Evolutionary conservation across 2,797 vertebrate species (phyloP).

Genomic region (Streptopelia turtur): DNA sequence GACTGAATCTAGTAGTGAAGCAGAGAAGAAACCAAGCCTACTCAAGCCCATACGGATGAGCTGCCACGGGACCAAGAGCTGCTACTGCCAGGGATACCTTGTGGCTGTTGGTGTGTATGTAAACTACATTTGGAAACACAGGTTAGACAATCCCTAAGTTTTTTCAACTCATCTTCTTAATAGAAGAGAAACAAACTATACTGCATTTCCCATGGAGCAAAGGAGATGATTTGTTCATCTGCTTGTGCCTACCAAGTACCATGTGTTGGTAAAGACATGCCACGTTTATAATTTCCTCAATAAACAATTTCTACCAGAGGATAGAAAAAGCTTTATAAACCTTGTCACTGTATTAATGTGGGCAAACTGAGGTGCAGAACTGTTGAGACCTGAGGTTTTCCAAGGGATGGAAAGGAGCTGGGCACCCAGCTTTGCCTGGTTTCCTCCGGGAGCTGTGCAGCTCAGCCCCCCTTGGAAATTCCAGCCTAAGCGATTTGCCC

Average conservation of each 20-base stretch:
- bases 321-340: not conserved
- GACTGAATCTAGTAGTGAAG: not conserved
- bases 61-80: not conserved
- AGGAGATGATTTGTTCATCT: not conserved
- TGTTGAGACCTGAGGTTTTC: not conserved
- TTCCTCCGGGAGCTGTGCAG: slow-evolving; percentile 20
- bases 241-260: not conserved
- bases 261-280: not conserved
- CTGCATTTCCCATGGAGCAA: not conserved
- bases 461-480: slow-evolving; percentile 41
- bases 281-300: not conserved
- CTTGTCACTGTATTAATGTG: not conserved
- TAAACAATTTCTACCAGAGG: not conserved
- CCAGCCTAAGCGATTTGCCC: slow-evolving; percentile 46
- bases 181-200: not conserved
- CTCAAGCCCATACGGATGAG: not conserved
- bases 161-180: not conserved
- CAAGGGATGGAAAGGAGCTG: not conserved
- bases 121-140: not conserved
- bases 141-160: not conserved
- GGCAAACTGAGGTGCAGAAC: not conserved
- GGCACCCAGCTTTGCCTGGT: not conserved
- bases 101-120: not conserved
- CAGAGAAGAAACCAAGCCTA: not conserved
- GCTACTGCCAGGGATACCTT: not conserved